These are phyloP conservation scores for Bos taurus DNA, from an alignment of 2,113 vertebrate genomes.

Conservation along the genomic window DNA sequence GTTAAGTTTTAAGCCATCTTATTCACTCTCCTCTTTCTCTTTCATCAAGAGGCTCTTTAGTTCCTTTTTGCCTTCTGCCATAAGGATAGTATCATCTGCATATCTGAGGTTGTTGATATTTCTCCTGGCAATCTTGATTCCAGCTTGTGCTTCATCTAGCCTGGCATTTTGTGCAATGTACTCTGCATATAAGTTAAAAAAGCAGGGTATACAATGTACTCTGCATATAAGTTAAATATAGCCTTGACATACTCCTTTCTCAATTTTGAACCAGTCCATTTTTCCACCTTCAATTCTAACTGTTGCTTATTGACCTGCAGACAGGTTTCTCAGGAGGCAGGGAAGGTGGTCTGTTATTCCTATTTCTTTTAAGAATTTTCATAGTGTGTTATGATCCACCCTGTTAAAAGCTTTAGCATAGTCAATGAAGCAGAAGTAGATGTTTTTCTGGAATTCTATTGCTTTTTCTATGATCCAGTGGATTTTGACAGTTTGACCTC, in stretches of 20 bases:
- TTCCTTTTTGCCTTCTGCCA: background rate
- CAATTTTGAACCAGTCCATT: background rate
- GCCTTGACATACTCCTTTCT: background rate
- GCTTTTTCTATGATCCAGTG: background rate
- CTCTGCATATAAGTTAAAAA: background rate
- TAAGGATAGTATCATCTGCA: background rate
- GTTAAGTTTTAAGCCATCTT: background rate
- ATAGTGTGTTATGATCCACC: background rate
- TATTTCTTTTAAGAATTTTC: background rate
- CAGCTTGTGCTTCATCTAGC: background rate
- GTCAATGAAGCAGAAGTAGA: background rate
- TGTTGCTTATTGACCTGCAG: background rate
- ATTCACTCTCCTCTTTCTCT: background rate
- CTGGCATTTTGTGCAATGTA: background rate
- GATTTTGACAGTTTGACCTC: background rate
- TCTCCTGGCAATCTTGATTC: background rate
- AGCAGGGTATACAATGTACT: background rate
- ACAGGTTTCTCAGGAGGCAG: background rate
- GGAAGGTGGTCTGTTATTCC: background rate
- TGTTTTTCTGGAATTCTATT: background rate
- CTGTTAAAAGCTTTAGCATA: background rate
- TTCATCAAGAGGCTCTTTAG: background rate
- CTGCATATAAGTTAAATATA: background rate
- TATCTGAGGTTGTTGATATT: background rate
- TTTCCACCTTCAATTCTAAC: background rate